These are phyloP conservation scores for Elephas maximus DNA, from an alignment of 2,113 vertebrate species.

Conservation along the genomic window DNA sequence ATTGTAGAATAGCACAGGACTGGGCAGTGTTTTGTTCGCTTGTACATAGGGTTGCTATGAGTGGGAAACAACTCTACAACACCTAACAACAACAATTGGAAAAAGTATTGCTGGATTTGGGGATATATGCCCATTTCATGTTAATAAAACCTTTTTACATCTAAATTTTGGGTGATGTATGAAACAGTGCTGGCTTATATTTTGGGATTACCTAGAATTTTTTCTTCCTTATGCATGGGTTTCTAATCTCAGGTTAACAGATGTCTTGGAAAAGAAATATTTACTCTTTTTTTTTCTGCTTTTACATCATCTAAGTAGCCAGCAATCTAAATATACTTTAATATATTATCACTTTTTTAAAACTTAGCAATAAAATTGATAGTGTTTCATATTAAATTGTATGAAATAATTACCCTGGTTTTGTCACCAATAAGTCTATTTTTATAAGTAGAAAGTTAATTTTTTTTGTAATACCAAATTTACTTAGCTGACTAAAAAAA, in stretches of 20 bases:
- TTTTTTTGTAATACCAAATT: not conserved
- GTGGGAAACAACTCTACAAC: too few species aligned
- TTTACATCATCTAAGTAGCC: not conserved
- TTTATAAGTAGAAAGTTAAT: not conserved
- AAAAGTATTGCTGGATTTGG: not conserved
- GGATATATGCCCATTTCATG: not conserved
- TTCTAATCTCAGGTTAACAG: constrained; percentile 53
- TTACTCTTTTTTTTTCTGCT: not conserved
- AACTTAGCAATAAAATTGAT: constrained; percentile 20
- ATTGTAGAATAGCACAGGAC: too few species aligned
- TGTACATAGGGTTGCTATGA: too few species aligned
- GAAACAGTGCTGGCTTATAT: not conserved
- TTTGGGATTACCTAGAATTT: not conserved
- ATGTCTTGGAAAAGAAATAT: constrained; percentile 26
- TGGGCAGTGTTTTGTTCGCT: too few species aligned
- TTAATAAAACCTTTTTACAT: not conserved
- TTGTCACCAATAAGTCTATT: not conserved
- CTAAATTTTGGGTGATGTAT: not conserved
- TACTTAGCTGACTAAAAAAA: constrained; percentile 23
- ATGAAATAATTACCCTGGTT: not conserved
- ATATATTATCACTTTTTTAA: not conserved
- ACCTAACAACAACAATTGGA: not conserved
- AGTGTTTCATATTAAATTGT: not conserved
- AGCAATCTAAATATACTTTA: not conserved
- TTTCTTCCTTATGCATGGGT: not conserved